Base-by-base conservation (phyloP, 2,888 invertebrate species). In the Tuta absoluta region DNA sequence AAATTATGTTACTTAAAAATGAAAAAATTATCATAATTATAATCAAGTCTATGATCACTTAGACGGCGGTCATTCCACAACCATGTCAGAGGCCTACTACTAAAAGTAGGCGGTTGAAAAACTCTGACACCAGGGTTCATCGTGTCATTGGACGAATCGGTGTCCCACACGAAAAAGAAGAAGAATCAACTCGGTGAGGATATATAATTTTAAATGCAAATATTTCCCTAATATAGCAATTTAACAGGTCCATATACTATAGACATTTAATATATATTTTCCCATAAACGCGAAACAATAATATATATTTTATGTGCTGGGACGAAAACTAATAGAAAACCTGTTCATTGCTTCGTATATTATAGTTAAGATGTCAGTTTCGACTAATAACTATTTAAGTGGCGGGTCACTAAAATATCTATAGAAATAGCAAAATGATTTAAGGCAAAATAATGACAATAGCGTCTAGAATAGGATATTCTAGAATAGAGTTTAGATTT, bases 241-340 rank as follows among this genome's bases (percentile, higher is more conserved):
- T 24, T 45, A n/a, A 45, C 45, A 17, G 45, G 45, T 45, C 17
- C 45, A 45, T 17, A 45, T n/a, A 45, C 4, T 17, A 45, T 45
- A 8, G n/a, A 45, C 5, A 45, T 45, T 41, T 45, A 53, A 19
- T 53, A 53, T 53, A 53, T n/a, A 53, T 48, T 49, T 62, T 49
- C 49, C 49, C 62, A 11, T 56, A 56, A 33, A 33, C 28, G 33
- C 8, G 14, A 56, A 28, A 56, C 33, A 56, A 56, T 56, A 24
- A 33, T 56, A 53, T 53, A 53, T 33, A 56, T 33, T 56, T 56
- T 56, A 56, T 56, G 56, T n/a, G n/a, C 56, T 24, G 24, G 24
- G 56, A 56, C 56, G 56, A 28, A 56, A 56, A 56, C 28, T 24
- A 56, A 56, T 56, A 24, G 56, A 24, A 56, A 56, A 56, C 56